Conservation (phyloP, 2,113 vertebrate species). For the Hyla sarda region DNA sequence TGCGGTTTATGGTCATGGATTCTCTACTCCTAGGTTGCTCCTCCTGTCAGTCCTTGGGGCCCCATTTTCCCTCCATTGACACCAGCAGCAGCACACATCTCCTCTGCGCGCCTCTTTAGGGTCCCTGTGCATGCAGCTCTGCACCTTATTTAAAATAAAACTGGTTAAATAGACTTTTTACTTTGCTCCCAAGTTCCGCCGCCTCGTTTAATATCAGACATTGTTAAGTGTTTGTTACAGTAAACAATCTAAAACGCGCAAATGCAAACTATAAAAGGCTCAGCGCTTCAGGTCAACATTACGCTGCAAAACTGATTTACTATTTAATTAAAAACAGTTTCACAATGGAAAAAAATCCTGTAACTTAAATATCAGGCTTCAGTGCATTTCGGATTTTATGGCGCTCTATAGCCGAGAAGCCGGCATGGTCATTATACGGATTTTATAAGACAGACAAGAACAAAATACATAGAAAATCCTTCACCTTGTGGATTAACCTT, state of each 20-base stretch:
- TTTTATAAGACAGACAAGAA: neutral
- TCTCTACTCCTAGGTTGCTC: too few relatives aligned
- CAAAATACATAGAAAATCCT: neutral
- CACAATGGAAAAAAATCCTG: constrained; percentile 23
- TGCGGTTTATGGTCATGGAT: too few relatives aligned
- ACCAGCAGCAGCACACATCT: too few relatives aligned
- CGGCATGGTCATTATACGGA: neutral
- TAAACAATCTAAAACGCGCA: constrained; percentile 17
- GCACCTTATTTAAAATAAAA: too few relatives aligned
- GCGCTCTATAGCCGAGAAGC: neutral
- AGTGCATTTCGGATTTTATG: constrained; percentile 9
- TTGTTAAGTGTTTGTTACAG: constrained; percentile 9
- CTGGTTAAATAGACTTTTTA: too few relatives aligned
- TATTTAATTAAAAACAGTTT: constrained; percentile 36
- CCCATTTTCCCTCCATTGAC: too few relatives aligned
- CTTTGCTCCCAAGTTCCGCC: too few relatives aligned
- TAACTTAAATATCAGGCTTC: constrained; percentile 38
- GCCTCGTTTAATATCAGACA: neutral
- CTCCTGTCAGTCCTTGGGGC: too few relatives aligned
- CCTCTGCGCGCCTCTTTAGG: too few relatives aligned
- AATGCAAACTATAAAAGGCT: constrained; percentile 29
- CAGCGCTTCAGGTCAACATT: neutral
- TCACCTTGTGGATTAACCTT: neutral
- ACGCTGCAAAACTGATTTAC: constrained; percentile 27
- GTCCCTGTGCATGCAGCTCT: too few relatives aligned